Evolutionary conservation across 2,888 invertebrate species (phyloP), one percentile per base, ranked within the genome.

Genomic region (Drosophila meridiana): DNA sequence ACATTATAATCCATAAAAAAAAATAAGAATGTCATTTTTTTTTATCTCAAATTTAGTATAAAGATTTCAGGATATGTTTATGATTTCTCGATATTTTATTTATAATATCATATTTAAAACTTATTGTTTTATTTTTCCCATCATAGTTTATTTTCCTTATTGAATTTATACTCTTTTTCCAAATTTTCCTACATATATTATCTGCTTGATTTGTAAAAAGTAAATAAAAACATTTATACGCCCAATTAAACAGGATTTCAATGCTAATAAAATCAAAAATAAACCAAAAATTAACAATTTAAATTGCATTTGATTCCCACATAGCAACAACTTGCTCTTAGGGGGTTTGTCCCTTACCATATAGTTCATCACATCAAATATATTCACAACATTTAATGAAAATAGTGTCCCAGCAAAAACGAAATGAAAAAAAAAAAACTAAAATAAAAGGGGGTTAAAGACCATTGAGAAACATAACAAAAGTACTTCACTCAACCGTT

Each of bases 371-470:
- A 61, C 48, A 64, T 69, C 63, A 73, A 65, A 62, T 57, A 58
- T 69, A 76, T 63, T 50, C 32, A 40, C 55, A 13, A 50, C 67
- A 81, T 77, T 69, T 59, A 59, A 68, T 61, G 61, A 50, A 62
- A 76, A 50, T 59, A 32, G 28, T 57, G 32, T 57, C 32, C 57
- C 32, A 32, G 38, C n/a, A 30, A 32, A 14, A n/a, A 43, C 13
- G 3, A 20, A 20, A 20, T 20, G 3, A 8, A 47, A 47, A 48
- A 30, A 30, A 38, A 34, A 56, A 14, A 20, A 14, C 32, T 14
- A 1, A 34, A 43, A 3, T 4, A 13, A 14, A 38, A 60, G 63
- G 40, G 67, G 64, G 57, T 64, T 38, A 20, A 65, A 61, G 45
- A 45, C 11, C 61, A 67, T 36, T 47, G 53, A 53, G 42, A 71